A percentile compares a stretch with the other conserved stretches of the same genome.
These are phyloP conservation scores for Episyrphus balteatus DNA, from an alignment of 1,140 invertebrate species.

Conservation along the genomic window DNA sequence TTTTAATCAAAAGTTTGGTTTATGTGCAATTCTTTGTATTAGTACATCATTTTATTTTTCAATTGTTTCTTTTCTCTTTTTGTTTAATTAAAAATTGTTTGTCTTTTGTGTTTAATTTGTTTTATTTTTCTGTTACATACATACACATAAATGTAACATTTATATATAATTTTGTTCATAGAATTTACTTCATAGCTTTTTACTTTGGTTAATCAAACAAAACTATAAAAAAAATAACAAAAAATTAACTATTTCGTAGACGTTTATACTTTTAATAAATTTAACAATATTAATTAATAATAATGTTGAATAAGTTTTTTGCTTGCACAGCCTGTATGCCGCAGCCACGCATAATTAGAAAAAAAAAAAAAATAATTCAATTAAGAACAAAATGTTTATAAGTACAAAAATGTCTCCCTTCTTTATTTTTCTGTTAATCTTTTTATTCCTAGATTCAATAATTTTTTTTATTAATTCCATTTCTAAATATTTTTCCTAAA, in stretches of 20 bases:
- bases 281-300: not conserved
- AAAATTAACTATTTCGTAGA: conserved; percentile 10
- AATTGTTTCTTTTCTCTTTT: conserved; percentile 1
- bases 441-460: too few species aligned
- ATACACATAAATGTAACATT: not conserved
- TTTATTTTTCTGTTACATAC: conserved; percentile 6
- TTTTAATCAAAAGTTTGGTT: conserved; percentile 14
- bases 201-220: conserved; percentile 18
- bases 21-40: conserved; percentile 24
- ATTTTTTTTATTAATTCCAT: too few species aligned
- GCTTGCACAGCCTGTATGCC: conserved; percentile 39
- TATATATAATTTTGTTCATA: conserved; percentile 8
- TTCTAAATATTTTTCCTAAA: not conserved
- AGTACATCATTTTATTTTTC: conserved; percentile 15
- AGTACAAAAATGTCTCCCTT: not conserved
- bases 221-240: conserved; percentile 6
- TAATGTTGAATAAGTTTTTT: conserved; percentile 14
- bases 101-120: conserved; percentile 4
- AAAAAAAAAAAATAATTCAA: too few species aligned
- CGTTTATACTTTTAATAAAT: not conserved
- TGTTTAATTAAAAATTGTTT: not conserved
- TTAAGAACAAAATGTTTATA: conserved; percentile 4
- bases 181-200: not conserved
- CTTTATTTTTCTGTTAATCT: too few species aligned
- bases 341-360: conserved; percentile 33